Conservation (phyloP, 2,888 invertebrate genomes). For the Tenthredo distinguenda region DNA sequence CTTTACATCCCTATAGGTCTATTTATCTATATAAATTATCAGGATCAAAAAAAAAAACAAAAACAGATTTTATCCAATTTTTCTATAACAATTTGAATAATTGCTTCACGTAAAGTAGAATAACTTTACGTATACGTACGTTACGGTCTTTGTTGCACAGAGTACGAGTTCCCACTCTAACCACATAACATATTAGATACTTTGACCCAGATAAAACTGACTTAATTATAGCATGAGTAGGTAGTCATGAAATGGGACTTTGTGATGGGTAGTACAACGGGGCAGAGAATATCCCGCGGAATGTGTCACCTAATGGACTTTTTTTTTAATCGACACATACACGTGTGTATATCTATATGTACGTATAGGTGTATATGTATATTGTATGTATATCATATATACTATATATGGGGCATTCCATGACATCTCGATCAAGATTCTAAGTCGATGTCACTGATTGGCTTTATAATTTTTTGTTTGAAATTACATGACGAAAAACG, state of each 20-base stretch:
- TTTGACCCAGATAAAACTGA: constrained; percentile 50
- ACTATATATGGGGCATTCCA: too few species aligned
- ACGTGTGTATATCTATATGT: background rate
- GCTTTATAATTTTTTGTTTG: too few species aligned
- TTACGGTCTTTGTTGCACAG: background rate
- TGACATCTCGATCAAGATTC: too few species aligned
- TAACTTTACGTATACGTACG: background rate
- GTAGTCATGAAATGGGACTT: constrained; percentile 34
- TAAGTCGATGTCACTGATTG: too few species aligned
- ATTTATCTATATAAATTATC: background rate
- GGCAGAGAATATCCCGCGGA: constrained; percentile 18
- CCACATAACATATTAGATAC: constrained; percentile 41
- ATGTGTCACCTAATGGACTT: constrained; percentile 34
- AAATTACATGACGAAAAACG: too few species aligned
- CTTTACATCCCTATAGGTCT: constrained; percentile 10
- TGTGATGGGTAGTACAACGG: constrained; percentile 11
- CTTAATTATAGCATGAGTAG: constrained; percentile 45
- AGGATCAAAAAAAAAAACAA: background rate
- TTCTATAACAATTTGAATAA: background rate
- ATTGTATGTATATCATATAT: background rate
- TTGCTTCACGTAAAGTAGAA: background rate
- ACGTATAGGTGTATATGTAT: too few species aligned
- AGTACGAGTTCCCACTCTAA: background rate
- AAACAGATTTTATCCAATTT: background rate
- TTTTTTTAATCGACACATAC: background rate